Base-by-base conservation (phyloP, 2,113 vertebrate genomes). In the Phrynosoma platyrhinos region DNA sequence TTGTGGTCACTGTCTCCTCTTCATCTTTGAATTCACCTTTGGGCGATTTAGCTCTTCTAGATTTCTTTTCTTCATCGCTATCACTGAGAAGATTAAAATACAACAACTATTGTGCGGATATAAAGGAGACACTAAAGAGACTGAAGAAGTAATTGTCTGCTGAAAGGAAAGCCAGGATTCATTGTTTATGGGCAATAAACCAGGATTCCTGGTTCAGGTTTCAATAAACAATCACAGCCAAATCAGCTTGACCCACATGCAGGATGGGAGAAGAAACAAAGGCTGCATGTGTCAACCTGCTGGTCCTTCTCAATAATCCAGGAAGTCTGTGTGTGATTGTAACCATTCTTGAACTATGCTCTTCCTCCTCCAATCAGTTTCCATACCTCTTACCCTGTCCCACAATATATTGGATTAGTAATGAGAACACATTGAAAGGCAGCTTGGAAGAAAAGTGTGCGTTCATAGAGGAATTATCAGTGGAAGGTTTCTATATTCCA, bases 11-110 rank as follows among this genome's bases (percentile, higher is more conserved):
- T 0, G 97, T 99, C 91, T 99, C 98, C 88, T 99, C 98, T 91
- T 99, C 98, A 89, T 99, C 98, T 97, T 98, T 99, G 93, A 99
- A 99, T 92, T 99, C 98, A 84, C 96, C 96, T 95, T 97, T 97
- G 88, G 97, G 96, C 93, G 97, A 97, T 92, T 97, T 97, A 66
- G 97, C 97, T 93, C 98, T 98, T 93, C 97, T 96, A 14, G 97
- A 96, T 52, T 97, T 96, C 74, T 96, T 97, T 88, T 98, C 95
- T 95, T 97, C 98, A 87, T 99, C 98, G 0, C 97, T 97, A 95
- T 99, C 99, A 92, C 99, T 99, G 94, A 89, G 92, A 95, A 91
- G 94, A 91, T 93, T 23, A 74, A 58, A 77, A 64, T 2, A 47
- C 47, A 94, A 20, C 5, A 71, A 6, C 32, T 64, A 58, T 36